Conservation (phyloP, 35 echinoderm and acorn worm genomes). For the Acanthaster planci region DNA sequence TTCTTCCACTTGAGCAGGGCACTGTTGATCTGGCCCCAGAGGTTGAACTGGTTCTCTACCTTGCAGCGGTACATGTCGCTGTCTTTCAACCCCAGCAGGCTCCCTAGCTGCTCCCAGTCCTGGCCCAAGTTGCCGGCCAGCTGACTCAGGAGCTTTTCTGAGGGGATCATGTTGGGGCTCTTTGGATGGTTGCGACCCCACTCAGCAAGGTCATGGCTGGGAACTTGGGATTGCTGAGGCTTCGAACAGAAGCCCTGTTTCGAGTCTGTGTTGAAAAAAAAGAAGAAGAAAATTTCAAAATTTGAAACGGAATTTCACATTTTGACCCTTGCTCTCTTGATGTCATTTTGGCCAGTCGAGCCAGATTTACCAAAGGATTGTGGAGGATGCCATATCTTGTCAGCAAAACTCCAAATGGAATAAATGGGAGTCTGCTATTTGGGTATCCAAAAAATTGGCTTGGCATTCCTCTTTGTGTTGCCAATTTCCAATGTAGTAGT, state of each 20-base stretch:
- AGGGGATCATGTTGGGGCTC: background rate
- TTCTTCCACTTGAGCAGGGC: background rate
- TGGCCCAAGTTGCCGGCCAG: background rate
- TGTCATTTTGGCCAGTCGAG: no score
- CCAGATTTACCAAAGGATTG: no score
- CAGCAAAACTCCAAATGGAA: no score
- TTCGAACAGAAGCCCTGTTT: background rate
- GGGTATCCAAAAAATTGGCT: no score
- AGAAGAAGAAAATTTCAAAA: no score
- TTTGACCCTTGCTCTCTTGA: no score
- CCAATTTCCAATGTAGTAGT: no score
- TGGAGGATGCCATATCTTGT: no score
- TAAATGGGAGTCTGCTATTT: no score
- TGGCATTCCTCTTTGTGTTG: no score
- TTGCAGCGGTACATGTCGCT: background rate
- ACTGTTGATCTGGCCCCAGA: background rate
- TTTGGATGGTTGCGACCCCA: background rate
- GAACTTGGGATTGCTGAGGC: background rate
- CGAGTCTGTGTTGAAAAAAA: no score
- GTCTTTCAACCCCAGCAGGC: background rate
- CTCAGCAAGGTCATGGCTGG: background rate
- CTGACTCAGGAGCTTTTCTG: background rate
- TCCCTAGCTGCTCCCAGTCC: background rate
- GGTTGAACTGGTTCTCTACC: slow-evolving; percentile 2
- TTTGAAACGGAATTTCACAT: no score